Conservation (phyloP, 2,888 invertebrate species). For the Stegana nigrithorax region DNA sequence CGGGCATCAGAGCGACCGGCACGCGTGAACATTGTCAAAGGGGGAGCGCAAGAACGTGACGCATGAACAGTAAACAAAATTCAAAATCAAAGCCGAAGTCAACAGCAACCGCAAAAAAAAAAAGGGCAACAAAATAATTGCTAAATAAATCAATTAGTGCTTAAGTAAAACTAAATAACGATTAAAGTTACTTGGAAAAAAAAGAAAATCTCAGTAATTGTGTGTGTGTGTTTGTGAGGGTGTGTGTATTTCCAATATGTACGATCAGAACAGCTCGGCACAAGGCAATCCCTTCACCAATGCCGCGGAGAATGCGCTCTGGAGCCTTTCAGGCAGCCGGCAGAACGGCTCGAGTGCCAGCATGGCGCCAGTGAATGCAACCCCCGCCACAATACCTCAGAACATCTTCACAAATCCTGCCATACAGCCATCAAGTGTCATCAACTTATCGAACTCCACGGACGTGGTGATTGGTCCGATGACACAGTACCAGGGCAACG, state of each 20-base stretch:
- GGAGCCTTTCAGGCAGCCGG: constrained; percentile 46
- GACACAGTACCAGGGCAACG: constrained; percentile 71
- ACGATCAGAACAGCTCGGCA: constrained; percentile 36
- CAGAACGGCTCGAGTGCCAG: constrained; percentile 22
- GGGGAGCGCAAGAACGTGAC: too few species aligned
- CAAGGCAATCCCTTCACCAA: constrained; percentile 44
- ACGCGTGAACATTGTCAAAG: too few species aligned
- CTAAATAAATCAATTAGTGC: background rate
- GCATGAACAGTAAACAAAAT: background rate
- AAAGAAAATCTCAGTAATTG: too few species aligned
- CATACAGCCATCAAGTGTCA: constrained; percentile 65
- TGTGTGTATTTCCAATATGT: constrained; percentile 43
- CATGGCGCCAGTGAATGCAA: constrained; percentile 30
- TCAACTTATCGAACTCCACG: constrained; percentile 70
- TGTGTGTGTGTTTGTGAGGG: too few species aligned
- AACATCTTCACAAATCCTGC: constrained; percentile 56
- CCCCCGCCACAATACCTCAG: constrained; percentile 51
- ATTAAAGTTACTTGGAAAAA: too few species aligned
- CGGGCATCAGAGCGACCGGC: background rate
- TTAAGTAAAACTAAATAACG: too few species aligned
- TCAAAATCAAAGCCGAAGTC: too few species aligned
- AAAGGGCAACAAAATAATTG: background rate
- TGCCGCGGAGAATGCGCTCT: constrained; percentile 50
- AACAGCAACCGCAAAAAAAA: too few species aligned
- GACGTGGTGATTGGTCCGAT: constrained; percentile 71